These are phyloP conservation scores for Lepisosteus osseus DNA, from an alignment of 2,113 vertebrate species.

Conservation along the genomic window DNA sequence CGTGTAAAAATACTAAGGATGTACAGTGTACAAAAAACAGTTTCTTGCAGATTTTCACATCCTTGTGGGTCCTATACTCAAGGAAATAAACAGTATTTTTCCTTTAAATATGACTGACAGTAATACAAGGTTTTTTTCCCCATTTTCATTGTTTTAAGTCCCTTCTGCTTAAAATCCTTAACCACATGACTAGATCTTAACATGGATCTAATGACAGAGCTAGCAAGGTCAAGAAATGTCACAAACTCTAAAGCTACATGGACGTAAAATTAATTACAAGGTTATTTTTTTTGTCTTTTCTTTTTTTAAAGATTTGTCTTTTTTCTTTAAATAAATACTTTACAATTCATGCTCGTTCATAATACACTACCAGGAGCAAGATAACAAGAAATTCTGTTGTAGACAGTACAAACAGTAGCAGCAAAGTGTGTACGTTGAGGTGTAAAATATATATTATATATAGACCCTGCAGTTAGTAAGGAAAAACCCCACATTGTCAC, in stretches of 20 bases:
- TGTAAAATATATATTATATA: constrained; percentile 57
- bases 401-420: constrained; percentile 90
- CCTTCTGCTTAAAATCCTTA: constrained; percentile 75
- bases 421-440: constrained; percentile 82
- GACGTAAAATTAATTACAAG: constrained; percentile 80
- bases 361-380: constrained; percentile 84
- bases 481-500: constrained; percentile 65
- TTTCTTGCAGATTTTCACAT: constrained; percentile 84
- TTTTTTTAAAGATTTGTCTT: constrained; percentile 51
- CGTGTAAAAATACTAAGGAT: constrained; percentile 98
- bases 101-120: constrained; percentile 68
- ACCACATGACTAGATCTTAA: constrained; percentile 77
- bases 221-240: constrained; percentile 81
- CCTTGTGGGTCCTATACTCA: constrained; percentile 77
- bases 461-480: constrained; percentile 79
- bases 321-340: constrained; percentile 94
- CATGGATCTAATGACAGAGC: constrained; percentile 76
- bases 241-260: constrained; percentile 88
- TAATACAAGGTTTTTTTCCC: constrained; percentile 69
- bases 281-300: constrained; percentile 64
- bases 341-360: constrained; percentile 95
- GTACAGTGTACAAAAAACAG: constrained; percentile 94
- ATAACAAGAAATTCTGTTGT: constrained; percentile 74
- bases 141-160: constrained; percentile 64
- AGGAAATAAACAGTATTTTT: constrained; percentile 67